phyloP scores from a whole-genome alignment of 2,113 vertebrate species.

The Amblyornis subalaris region DNA sequence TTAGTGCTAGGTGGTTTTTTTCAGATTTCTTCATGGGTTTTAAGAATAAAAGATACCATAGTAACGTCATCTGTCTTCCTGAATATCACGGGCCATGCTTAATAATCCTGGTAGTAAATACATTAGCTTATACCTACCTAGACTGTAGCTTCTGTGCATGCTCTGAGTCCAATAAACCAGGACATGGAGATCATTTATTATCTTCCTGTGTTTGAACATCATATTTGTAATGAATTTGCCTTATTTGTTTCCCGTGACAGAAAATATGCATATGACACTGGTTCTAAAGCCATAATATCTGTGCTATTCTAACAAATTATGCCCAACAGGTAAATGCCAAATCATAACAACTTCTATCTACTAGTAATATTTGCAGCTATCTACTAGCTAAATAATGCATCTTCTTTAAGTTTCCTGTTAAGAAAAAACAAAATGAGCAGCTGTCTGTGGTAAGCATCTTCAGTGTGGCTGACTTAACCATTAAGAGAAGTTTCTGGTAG shows the following conservation, averaged over 20 bases:
- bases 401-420: background rate
- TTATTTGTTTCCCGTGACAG: background rate
- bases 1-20: background rate
- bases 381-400: background rate
- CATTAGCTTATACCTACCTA: background rate
- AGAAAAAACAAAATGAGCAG: background rate
- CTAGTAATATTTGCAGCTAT: background rate
- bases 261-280: background rate
- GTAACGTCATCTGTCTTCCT: background rate
- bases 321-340: background rate
- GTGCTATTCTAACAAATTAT: background rate
- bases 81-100: background rate
- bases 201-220: background rate
- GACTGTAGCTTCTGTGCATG: background rate
- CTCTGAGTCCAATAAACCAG: background rate
- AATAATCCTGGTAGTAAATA: background rate
- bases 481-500: background rate
- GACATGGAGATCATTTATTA: background rate
- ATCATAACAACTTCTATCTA: background rate
- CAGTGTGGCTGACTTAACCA: background rate
- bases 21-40: background rate
- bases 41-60: background rate
- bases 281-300: background rate
- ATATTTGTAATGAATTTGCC: background rate
- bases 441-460: background rate